These are phyloP conservation scores for Urocyon cinereoargenteus DNA, from an alignment of 2,797 vertebrate genomes.

Conservation along the genomic window DNA sequence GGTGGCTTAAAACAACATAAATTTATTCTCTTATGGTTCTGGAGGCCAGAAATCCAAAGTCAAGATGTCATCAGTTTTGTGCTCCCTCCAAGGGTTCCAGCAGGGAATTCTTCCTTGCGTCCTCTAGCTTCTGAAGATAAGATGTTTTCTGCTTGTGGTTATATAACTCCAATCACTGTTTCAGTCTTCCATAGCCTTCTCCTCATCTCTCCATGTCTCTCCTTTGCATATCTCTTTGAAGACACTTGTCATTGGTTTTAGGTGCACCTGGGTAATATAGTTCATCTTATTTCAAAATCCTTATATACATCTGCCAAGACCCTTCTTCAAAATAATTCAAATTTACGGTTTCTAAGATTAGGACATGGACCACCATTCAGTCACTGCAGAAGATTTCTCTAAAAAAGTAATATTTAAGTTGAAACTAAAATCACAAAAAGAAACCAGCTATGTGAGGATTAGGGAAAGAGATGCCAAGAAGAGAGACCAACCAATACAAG, in stretches of 20 bases:
- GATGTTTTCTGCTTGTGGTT: background rate
- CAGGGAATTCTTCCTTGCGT: background rate
- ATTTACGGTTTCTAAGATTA: background rate
- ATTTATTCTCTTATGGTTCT: background rate
- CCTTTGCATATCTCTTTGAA: background rate
- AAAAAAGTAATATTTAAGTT: background rate
- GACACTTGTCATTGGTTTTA: background rate
- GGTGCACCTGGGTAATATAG: background rate
- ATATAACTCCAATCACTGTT: background rate
- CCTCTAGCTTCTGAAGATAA: background rate
- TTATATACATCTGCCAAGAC: conserved; percentile 1
- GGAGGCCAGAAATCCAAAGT: background rate
- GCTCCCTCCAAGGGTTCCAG: background rate
- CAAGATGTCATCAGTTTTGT: background rate
- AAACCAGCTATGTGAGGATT: background rate
- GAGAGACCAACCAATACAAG: background rate
- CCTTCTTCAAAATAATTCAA: background rate
- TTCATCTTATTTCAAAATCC: background rate
- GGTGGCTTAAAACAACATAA: background rate
- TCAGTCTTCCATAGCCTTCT: background rate
- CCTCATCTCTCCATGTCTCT: background rate
- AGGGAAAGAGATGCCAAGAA: background rate
- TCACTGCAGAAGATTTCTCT: background rate
- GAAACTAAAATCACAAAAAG: background rate
- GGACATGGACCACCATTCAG: background rate